phyloP scores from a whole-genome alignment of 2,113 vertebrate species.

The Festucalex cinctus region DNA sequence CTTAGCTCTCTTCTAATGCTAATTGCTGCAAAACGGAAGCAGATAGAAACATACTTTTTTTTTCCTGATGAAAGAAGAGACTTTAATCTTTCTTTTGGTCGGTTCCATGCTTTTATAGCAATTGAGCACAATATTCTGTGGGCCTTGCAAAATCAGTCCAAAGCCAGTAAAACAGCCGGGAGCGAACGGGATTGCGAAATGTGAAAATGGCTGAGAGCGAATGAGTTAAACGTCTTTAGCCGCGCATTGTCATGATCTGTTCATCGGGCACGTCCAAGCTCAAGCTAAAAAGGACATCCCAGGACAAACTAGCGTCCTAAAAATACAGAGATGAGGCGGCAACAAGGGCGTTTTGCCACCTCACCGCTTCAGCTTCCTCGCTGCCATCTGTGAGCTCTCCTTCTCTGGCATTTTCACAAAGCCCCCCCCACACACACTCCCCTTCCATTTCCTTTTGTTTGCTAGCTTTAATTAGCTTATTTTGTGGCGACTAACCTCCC shows the following conservation, averaged over 20 bases:
- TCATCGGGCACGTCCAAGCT: background rate
- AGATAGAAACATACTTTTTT: no score
- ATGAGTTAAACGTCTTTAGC: background rate
- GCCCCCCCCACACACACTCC: conserved; percentile 40
- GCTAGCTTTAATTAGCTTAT: conserved; percentile 67
- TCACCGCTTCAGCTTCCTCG: conserved; percentile 65
- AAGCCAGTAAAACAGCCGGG: no score
- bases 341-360: conserved; percentile 57
- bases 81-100: no score
- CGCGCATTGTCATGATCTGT: background rate
- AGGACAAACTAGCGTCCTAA: conserved; percentile 55
- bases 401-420: conserved; percentile 62
- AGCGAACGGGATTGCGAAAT: no score
- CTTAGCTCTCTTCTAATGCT: no score
- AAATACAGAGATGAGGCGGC: conserved; percentile 61
- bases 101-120: no score
- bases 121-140: no score
- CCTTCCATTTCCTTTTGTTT: conserved; percentile 44
- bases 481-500: conserved; percentile 64
- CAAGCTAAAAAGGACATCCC: conserved; percentile 34
- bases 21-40: no score
- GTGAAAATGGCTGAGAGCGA: no score
- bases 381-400: conserved; percentile 71
- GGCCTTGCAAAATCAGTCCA: no score
- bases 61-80: no score